These are phyloP conservation scores for Ispidina lecontei DNA, from an alignment of 2,797 vertebrate genomes.

Conservation along the genomic window DNA sequence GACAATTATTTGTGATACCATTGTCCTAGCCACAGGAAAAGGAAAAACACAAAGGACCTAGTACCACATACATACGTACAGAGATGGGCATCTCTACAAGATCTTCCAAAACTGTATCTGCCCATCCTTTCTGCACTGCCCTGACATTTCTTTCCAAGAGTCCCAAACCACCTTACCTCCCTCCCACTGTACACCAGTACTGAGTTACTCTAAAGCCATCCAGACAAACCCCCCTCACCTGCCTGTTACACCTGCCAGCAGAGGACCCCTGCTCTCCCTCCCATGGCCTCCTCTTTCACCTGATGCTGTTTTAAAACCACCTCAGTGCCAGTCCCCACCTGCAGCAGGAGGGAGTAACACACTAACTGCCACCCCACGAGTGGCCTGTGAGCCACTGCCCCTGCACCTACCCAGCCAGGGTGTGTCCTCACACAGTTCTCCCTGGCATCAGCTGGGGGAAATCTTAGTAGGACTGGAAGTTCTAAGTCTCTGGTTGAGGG, in stretches of 20 bases:
- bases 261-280: neutral
- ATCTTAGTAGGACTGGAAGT: no score
- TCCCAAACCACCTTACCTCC: neutral
- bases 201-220: neutral
- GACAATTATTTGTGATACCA: neutral
- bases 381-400: fast-evolving
- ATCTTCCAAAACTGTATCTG: neutral
- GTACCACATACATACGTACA: fast-evolving
- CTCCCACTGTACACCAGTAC: neutral
- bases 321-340: no score
- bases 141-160: neutral
- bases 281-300: neutral
- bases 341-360: neutral
- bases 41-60: neutral
- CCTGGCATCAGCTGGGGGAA: no score
- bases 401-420: neutral
- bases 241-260: fast-evolving
- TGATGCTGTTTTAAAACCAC: neutral
- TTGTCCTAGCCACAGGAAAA: neutral
- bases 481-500: no score
- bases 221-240: neutral
- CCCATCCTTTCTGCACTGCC: neutral
- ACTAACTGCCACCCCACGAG: neutral
- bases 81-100: no score
- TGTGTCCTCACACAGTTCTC: neutral